phyloP scores from a whole-genome alignment of 2,797 vertebrate species.

The Limosa lapponica region DNA sequence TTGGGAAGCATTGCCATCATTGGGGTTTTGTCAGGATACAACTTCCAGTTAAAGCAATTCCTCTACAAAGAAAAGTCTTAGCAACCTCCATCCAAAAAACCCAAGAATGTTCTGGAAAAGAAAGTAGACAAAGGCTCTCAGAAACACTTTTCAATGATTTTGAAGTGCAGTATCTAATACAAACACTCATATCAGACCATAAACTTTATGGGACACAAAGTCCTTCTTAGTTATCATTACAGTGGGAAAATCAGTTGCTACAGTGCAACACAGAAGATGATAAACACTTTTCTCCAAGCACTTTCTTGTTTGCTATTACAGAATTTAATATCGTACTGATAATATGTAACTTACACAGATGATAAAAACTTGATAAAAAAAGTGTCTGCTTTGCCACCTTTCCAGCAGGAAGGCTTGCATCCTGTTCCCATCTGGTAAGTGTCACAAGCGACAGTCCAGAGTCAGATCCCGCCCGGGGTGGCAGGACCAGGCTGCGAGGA shows the following conservation, averaged over 20 bases:
- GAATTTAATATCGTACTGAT: not conserved
- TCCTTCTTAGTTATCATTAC: not conserved
- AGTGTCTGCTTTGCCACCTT: not conserved
- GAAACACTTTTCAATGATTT: not conserved
- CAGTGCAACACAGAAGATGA: not conserved
- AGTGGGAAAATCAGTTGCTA: not conserved
- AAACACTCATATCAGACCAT: not conserved
- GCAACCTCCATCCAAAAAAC: not conserved
- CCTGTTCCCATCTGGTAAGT: not conserved
- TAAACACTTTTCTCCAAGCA: not conserved
- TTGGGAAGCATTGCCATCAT: not conserved
- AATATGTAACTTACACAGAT: not conserved
- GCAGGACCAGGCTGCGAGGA: not conserved
- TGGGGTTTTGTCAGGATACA: not conserved
- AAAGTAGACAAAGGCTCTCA: not conserved
- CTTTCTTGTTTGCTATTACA: not conserved
- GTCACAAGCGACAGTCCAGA: accelerated
- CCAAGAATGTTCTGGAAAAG: not conserved
- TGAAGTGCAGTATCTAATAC: not conserved
- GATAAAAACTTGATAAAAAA: not conserved
- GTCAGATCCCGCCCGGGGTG: accelerated
- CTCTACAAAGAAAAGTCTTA: not conserved
- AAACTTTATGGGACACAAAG: conserved; percentile 12
- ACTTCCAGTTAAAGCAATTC: not conserved
- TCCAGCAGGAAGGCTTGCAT: not conserved